phyloP scores from a whole-genome alignment of 2,797 vertebrate genomes.

The Esox masquinongy region DNA sequence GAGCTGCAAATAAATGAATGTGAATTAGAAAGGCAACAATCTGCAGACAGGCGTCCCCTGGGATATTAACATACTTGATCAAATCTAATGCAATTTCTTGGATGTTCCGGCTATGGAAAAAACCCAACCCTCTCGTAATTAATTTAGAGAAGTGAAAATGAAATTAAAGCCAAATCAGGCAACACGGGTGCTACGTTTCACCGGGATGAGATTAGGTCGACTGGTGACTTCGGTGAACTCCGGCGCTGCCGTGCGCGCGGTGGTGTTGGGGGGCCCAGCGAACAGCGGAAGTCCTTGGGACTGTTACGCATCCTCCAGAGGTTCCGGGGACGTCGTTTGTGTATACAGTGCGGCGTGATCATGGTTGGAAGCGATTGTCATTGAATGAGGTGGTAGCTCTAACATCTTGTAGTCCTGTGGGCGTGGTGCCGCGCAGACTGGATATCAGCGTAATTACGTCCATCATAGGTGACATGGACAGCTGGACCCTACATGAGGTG shows the following conservation, averaged over 20 bases:
- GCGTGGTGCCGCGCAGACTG: neutral
- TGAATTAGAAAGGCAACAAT: slow-evolving; percentile 50
- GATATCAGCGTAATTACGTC: neutral
- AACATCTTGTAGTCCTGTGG: neutral
- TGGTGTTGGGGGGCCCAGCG: neutral
- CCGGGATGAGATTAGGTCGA: slow-evolving; percentile 35
- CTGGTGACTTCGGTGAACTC: slow-evolving; percentile 4
- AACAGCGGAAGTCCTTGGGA: too few species aligned
- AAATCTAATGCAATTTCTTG: slow-evolving; percentile 64
- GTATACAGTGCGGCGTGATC: neutral
- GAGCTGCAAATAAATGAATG: slow-evolving; percentile 38
- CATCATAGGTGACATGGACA: neutral
- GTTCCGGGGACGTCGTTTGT: too few species aligned
- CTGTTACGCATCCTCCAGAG: too few species aligned
- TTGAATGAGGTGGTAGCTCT: neutral
- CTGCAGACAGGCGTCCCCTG: slow-evolving; percentile 42
- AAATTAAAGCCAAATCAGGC: slow-evolving; percentile 54
- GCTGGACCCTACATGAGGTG: neutral
- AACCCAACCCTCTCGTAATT: slow-evolving; percentile 48
- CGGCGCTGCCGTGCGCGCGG: neutral
- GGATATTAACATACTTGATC: slow-evolving; percentile 49
- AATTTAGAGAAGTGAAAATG: slow-evolving; percentile 64
- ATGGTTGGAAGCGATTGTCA: neutral
- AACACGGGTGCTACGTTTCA: slow-evolving; percentile 31
- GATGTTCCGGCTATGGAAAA: slow-evolving; percentile 39